Base-by-base conservation (phyloP, 1,140 invertebrate genomes). In the Papilio xuthus region DNA sequence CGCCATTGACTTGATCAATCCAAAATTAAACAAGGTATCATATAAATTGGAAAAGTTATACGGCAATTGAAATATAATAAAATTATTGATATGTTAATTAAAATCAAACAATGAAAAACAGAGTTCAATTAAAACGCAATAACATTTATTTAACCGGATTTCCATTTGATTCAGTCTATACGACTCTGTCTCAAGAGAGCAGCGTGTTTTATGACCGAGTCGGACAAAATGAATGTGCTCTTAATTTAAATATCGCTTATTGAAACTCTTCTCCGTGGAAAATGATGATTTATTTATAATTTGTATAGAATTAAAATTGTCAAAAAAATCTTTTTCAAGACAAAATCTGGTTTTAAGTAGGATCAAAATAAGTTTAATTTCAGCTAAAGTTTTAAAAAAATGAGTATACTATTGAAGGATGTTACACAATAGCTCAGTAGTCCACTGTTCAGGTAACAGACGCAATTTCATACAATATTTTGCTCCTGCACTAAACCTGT, bases 101-200 rank as follows among this genome's bases (percentile, higher is more conserved):
- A 60, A 60, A 60, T 60, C 56, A 60, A 60, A 53, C 50, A 60
- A 60, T 60, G 56, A 26, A 60, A 60, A 26, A 13, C 56, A 60
- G 20, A 60, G 56, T 26, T 60, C 56, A 60, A 60, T 60, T 60
- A 60, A 26, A 60, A 26, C 9, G 23, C 23, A 26, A 26, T 60
- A 60, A 26, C 56, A 60, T 60, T 60, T 60, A 60, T 60, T 60
- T 26, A 60, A 28, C 12, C 23, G 20, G 56, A 60, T 60, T 60
- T 60, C 50, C n/a, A n/a, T 53, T 20, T 53, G 50, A 53, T 20
- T 53, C 50, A 53, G 18, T 53, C 18, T 20, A 20, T 20, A 53
- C 50, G 50, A 7, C 8, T 18, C 18, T 20, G 50, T 60, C 56
- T 60, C 56, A 23, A 13, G 56, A 13, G 56, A 23, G 23, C 23